These are phyloP conservation scores for Salvelinus alpinus DNA, from an alignment of 2,113 vertebrate genomes.

Conservation along the genomic window DNA sequence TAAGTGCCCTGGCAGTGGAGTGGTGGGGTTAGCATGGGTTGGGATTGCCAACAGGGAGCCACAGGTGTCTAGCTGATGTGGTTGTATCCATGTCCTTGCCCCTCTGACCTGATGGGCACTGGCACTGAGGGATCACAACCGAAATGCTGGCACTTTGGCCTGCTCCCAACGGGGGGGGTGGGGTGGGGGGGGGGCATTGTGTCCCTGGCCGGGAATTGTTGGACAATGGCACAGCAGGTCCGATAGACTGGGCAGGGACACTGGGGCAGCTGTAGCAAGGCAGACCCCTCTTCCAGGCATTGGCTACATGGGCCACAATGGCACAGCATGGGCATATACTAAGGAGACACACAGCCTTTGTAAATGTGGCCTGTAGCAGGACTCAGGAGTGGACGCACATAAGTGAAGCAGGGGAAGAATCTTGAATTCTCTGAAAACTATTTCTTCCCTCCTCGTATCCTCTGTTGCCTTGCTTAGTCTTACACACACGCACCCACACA, in stretches of 20 bases:
- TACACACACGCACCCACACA: neutral
- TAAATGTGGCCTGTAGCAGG: constrained; percentile 20
- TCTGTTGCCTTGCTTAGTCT: neutral
- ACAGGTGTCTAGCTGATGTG: constrained; percentile 58
- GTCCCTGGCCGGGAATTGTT: constrained; percentile 39
- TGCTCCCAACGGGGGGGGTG: constrained; percentile 31
- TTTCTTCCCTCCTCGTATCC: neutral
- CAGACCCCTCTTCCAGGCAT: constrained; percentile 11
- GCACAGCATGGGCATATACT: constrained; percentile 57
- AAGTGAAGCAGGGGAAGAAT: neutral
- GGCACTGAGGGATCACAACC: constrained; percentile 54
- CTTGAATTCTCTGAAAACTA: neutral
- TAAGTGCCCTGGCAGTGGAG: constrained; percentile 51
- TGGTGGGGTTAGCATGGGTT: neutral
- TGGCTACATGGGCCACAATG: constrained; percentile 50
- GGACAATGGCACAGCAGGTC: constrained; percentile 72
- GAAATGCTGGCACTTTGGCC: constrained; percentile 43
- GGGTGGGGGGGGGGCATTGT: constrained; percentile 49
- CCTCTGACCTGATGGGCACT: constrained; percentile 50
- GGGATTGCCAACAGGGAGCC: constrained; percentile 46
- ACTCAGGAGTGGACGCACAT: neutral
- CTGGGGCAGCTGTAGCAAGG: constrained; percentile 57
- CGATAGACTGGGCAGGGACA: constrained; percentile 50
- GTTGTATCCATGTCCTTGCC: constrained; percentile 35
- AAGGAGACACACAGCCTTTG: constrained; percentile 37